A percentile compares a stretch with the other conserved stretches of the same genome.
Conservation (phyloP, 2,113 vertebrate species). For the Hyperoodon ampullatus region DNA sequence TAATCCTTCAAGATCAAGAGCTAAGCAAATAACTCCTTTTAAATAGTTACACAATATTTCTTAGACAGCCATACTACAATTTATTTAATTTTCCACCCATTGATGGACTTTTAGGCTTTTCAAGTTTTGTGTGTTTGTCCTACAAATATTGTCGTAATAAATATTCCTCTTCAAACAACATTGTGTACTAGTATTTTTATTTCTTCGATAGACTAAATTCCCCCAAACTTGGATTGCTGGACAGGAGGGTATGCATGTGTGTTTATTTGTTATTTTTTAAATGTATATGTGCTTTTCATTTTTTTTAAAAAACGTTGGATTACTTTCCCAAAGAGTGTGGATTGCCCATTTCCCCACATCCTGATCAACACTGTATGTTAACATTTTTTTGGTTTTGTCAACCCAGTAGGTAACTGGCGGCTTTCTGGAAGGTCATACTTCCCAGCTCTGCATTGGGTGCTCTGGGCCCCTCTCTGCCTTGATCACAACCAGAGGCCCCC, state of each 20-base stretch:
- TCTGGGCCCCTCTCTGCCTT: background rate
- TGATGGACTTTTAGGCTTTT: background rate
- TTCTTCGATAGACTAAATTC: background rate
- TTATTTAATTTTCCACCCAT: background rate
- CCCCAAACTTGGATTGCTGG: background rate
- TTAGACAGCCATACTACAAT: background rate
- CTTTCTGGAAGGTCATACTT: background rate
- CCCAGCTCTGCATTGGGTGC: rapidly evolving
- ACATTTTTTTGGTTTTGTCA: background rate
- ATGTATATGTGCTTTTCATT: background rate
- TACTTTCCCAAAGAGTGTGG: background rate
- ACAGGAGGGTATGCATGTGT: background rate
- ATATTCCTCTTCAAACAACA: background rate
- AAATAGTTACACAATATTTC: background rate
- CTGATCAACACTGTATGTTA: background rate
- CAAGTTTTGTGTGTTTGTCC: background rate
- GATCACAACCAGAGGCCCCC: background rate
- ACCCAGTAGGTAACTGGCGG: background rate
- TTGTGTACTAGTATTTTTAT: background rate
- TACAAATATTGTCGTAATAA: background rate
- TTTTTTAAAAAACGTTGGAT: background rate
- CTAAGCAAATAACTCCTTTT: background rate
- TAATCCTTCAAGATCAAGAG: background rate
- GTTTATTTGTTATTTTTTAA: background rate
- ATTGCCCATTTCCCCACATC: background rate